Base-by-base conservation (phyloP, 1,140 invertebrate species). In the Leptinotarsa undecemlineata region DNA sequence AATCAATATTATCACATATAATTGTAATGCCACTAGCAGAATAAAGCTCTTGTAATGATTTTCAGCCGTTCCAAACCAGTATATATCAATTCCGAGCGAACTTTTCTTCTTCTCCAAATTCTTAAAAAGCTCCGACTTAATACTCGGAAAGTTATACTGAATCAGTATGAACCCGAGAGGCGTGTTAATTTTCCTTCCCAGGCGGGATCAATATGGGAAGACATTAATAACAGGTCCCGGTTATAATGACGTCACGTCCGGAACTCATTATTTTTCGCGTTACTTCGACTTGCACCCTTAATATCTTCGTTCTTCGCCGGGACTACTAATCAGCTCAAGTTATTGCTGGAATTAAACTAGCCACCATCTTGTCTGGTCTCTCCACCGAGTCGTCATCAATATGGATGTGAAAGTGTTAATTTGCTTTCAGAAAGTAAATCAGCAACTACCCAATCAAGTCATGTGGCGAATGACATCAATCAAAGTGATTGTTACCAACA, bases 221-320 rank as follows among this genome's bases (percentile, higher is more conserved):
- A 83, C 81, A 84, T 85, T 84, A 85, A 85, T 85, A 85, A 85
- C 84, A 76, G 82, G 82, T 83, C 84, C 79, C 81, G 77, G 81
- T 84, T 82, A 82, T 85, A 84, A 85, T 85, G 84, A 85, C 81
- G 82, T 85, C 84, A 85, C 84, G 84, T 85, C 79, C 84, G 81
- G 84, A 85, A 85, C 83, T 85, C 83, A 85, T 85, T 85, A 85
- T 84, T 84, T 85, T 80, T 77, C 78, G 78, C 81, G 79, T 82
- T 83, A 83, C 81, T 83, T 83, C 82, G 80, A 84, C 80, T 84
- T 83, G 79, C 78, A 80, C 82, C 82, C 83, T 84, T 84, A 83
- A 84, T 84, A 84, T 82, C 79, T 75, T 72, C 74, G 74, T 74
- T 76, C 70, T 70, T 63, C 78, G 61, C 72, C 71, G 74, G 63